Evolutionary conservation across 2,888 invertebrate species (phyloP), one percentile per base, ranked within the genome.

Genomic region (Aelia acuminata): DNA sequence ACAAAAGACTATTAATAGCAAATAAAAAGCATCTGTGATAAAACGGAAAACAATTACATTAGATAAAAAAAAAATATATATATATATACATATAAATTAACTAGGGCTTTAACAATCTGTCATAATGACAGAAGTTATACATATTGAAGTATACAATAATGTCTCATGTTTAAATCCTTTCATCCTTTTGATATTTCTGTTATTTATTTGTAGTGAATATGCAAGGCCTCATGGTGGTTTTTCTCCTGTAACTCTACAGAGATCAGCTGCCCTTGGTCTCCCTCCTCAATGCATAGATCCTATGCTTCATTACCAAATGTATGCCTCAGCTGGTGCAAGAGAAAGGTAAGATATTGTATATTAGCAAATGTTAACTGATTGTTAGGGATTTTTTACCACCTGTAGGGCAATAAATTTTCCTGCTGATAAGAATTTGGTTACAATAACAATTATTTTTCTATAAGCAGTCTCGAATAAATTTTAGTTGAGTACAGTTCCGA

Each of bases 201-300:
- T 57, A 0, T 57, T 39, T 22, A 70, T 31, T 75, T 90, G 13
- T 90, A 92, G 91, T 95, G 98, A 98, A 92, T 98, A 98, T 92
- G 98, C 98, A 13, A 94, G 98, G 90, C 98, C 98, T 0, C 98
- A 98, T 92, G 96, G 97, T 85, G 97, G 97, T 18, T 97, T 94
- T 90, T 97, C 94, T 93, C 98, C 94, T 4, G 94, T 94, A 91
- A 93, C 92, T 91, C 92, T 75, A 91, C 92, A 91, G 89, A 90
- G 91, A 57, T 90, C 91, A 39, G 91, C 91, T 57, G 91, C 91
- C 8, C 90, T 92, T 88, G 91, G 92, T 43, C 90, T 92, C 43
- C 95, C 95, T 53, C 94, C 95, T 3, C 96, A 95, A 91, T 95
- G 95, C 90, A 95, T 96, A 93, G 97, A 97, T 92, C 96, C 97